These are phyloP conservation scores for Rhynchopsitta pachyrhyncha DNA, from an alignment of 2,113 vertebrate species.

Conservation along the genomic window DNA sequence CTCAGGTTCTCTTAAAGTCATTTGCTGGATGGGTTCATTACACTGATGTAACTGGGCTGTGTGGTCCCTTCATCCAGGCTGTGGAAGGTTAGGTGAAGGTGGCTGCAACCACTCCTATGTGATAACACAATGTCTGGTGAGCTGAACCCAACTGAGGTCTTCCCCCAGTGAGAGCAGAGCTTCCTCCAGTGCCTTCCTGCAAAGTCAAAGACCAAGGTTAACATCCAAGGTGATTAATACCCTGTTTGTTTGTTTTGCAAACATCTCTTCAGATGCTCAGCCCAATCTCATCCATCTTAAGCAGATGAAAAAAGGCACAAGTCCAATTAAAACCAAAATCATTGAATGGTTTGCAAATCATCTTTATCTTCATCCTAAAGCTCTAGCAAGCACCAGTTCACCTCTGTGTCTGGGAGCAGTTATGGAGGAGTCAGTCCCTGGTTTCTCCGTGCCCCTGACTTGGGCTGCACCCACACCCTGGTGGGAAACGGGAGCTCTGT, in stretches of 20 bases:
- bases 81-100: not conserved
- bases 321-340: not conserved
- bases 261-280: not conserved
- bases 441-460: not conserved
- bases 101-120: not conserved
- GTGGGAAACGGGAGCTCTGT: not conserved
- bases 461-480: not conserved
- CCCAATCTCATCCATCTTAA: conserved; percentile 16
- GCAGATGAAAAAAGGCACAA: not conserved
- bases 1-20: not conserved
- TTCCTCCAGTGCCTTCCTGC: not conserved
- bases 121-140: not conserved
- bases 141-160: not conserved
- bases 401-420: not conserved
- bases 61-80: not conserved
- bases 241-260: conserved; percentile 6
- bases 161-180: not conserved
- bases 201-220: not conserved
- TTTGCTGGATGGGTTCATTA: not conserved
- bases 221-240: not conserved
- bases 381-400: not conserved
- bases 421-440: fast-evolving
- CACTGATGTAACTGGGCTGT: not conserved
- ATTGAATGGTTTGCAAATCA: conserved; percentile 20
- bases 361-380: not conserved